Conservation (phyloP, 2,113 vertebrate species). For the Ploceus nigricollis region DNA sequence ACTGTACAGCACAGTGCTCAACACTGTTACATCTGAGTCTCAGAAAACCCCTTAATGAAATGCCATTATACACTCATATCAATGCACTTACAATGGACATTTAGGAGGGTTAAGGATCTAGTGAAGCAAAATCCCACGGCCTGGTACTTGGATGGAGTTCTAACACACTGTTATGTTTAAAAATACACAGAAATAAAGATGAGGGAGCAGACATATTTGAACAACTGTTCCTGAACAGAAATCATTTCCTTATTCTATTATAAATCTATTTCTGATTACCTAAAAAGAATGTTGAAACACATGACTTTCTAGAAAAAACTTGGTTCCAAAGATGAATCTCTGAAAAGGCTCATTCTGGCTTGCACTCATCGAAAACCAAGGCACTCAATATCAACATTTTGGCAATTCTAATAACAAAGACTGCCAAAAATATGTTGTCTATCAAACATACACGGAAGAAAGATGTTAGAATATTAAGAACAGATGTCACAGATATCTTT, state of each 20-base stretch:
- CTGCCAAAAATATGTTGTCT: slow-evolving; percentile 77
- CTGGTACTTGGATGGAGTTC: neutral
- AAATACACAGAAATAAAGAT: slow-evolving; percentile 1
- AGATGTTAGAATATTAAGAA: slow-evolving; percentile 74
- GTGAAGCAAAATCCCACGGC: neutral
- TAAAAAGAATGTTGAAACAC: slow-evolving; percentile 56
- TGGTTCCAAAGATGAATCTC: slow-evolving; percentile 48
- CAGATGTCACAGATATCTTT: slow-evolving; percentile 72
- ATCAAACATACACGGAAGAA: slow-evolving; percentile 72
- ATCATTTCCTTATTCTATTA: slow-evolving; percentile 46
- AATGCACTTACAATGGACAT: neutral
- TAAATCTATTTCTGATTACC: slow-evolving; percentile 54
- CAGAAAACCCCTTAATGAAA: neutral
- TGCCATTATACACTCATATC: neutral
- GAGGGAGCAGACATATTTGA: neutral
- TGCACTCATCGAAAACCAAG: slow-evolving; percentile 48
- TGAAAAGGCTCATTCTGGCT: slow-evolving; percentile 53
- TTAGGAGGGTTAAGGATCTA: neutral
- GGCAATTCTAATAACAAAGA: slow-evolving; percentile 74
- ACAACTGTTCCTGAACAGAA: slow-evolving; percentile 1
- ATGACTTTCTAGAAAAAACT: slow-evolving; percentile 55
- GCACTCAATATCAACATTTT: slow-evolving; percentile 73
- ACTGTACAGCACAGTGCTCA: neutral
- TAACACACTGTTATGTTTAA: neutral
- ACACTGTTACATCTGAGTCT: neutral